Evolutionary conservation across 2,888 invertebrate species (phyloP).

Genomic region (Caenorhabditis macrosperma): DNA sequence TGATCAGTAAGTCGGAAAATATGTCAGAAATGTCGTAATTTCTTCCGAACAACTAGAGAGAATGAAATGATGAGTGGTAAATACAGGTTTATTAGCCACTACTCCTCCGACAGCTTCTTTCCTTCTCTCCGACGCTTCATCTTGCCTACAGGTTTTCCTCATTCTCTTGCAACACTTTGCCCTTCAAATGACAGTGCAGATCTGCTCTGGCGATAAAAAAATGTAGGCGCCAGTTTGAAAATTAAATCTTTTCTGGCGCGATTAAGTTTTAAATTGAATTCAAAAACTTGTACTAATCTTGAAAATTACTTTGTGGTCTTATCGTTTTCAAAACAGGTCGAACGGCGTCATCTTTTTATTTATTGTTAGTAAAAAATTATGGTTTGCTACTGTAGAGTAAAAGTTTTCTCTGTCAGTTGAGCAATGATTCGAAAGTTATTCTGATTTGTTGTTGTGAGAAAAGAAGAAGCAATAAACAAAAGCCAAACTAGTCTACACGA

Average conservation of each 20-base stretch:
- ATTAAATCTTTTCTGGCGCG: background rate
- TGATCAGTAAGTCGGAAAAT: background rate
- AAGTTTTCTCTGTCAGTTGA: no score
- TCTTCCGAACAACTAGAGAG: background rate
- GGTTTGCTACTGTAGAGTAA: no score
- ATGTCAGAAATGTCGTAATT: background rate
- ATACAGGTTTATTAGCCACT: constrained; percentile 49
- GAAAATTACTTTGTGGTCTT: no score
- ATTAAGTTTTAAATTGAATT: no score
- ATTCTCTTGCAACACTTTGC: constrained; percentile 4
- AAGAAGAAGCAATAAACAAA: background rate
- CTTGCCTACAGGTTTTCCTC: constrained; percentile 8
- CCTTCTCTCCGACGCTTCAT: background rate
- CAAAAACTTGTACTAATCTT: no score
- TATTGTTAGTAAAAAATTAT: no score
- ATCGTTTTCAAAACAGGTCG: no score
- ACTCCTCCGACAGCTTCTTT: constrained; percentile 29
- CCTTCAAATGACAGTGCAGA: constrained; percentile 14
- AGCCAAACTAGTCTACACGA: constrained; percentile 22
- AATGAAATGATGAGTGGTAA: constrained; percentile 15
- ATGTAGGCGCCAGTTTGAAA: constrained; percentile 30
- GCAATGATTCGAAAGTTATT: background rate
- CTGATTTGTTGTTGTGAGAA: background rate
- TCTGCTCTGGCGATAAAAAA: constrained; percentile 45
- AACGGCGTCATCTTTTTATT: no score